Evolutionary conservation across 2,113 vertebrate genomes (phyloP).

Genomic region (Illadopsis cleaveri): DNA sequence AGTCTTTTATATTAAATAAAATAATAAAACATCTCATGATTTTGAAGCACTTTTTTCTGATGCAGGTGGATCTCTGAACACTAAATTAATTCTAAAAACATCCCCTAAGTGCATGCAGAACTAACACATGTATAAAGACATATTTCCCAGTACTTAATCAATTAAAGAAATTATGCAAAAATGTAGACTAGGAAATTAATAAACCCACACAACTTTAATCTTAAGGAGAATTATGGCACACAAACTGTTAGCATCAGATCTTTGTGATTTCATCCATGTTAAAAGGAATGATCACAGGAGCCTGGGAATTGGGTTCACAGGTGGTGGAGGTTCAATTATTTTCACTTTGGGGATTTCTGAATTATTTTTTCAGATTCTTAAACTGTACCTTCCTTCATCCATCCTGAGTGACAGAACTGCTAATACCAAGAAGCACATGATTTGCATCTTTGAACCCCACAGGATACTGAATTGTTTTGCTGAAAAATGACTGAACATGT

Average conservation of each 20-base stretch:
- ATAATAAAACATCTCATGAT: background rate
- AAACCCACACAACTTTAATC: background rate
- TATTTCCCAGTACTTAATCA: background rate
- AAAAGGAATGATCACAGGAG: background rate
- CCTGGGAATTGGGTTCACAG: background rate
- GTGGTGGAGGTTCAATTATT: background rate
- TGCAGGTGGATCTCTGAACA: background rate
- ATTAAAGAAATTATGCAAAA: background rate
- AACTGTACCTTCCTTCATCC: background rate
- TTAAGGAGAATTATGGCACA: background rate
- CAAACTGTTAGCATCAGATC: background rate
- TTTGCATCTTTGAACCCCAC: background rate
- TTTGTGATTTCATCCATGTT: background rate
- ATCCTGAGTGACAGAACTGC: background rate
- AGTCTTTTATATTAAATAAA: background rate
- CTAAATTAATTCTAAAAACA: background rate
- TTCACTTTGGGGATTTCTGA: background rate
- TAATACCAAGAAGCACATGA: background rate
- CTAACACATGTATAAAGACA: background rate
- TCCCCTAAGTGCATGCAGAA: background rate
- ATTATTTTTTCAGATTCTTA: conserved; percentile 12
- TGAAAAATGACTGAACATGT: conserved; percentile 50
- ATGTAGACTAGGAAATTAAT: background rate
- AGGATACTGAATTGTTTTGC: background rate
- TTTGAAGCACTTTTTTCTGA: background rate